Evolutionary conservation across 2,888 invertebrate species (phyloP).

Genomic region (Eupithecia insigniata): DNA sequence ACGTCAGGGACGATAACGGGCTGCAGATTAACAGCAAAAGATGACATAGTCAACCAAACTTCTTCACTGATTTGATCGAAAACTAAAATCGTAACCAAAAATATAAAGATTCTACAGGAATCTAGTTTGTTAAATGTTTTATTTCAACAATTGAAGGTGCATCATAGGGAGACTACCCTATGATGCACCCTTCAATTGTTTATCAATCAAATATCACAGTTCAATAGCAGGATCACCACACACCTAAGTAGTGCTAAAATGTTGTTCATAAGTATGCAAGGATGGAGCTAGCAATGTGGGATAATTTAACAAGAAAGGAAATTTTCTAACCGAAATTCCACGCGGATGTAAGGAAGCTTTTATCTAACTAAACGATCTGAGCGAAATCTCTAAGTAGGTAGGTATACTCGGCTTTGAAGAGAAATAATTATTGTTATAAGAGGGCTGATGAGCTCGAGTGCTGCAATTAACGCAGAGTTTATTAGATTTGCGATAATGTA

Average conservation of each 20-base stretch:
- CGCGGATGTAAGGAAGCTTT: conserved; percentile 12
- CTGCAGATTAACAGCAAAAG: neutral
- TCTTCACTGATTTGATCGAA: neutral
- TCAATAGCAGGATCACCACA: neutral
- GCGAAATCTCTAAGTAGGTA: conserved; percentile 39
- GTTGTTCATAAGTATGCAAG: neutral
- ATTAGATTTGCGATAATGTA: conserved; percentile 35
- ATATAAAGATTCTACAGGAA: neutral
- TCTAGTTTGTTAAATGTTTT: neutral
- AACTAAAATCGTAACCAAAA: neutral
- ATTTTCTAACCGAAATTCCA: neutral
- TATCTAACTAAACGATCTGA: conserved; percentile 28
- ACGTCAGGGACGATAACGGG: conserved; percentile 13
- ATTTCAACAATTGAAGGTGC: neutral
- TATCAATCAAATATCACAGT: neutral
- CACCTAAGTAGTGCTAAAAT: neutral
- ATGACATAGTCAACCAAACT: neutral
- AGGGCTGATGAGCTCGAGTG: conserved; percentile 42
- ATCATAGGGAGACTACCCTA: neutral
- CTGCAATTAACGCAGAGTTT: conserved; percentile 35
- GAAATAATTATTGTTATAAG: conserved; percentile 45
- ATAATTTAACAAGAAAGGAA: neutral
- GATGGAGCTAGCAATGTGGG: neutral
- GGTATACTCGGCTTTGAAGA: conserved; percentile 41
- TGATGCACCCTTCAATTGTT: no score